These are phyloP conservation scores for Eupsilia transversa DNA, from an alignment of 2,888 invertebrate genomes.

Conservation along the genomic window DNA sequence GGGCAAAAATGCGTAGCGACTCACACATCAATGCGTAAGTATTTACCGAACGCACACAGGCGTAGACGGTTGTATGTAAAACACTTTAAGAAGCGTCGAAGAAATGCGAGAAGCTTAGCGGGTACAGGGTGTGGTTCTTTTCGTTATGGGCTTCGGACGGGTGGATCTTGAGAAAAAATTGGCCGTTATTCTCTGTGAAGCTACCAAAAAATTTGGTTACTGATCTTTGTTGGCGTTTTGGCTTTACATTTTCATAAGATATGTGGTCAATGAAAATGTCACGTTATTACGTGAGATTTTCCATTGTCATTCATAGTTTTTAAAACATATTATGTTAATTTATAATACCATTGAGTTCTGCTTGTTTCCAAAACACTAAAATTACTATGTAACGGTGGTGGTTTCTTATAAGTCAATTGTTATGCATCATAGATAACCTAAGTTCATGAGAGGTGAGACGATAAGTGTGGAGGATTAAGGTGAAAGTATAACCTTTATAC, in stretches of 20 bases:
- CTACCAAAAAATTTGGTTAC: neutral
- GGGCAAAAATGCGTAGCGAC: slow-evolving; percentile 89
- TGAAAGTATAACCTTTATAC: slow-evolving; percentile 14
- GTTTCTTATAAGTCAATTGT: neutral
- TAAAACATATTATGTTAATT: neutral
- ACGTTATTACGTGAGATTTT: neutral
- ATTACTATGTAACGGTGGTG: neutral
- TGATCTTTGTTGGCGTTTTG: neutral
- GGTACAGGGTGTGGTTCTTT: slow-evolving; percentile 81
- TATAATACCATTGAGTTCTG: neutral
- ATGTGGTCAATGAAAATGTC: neutral
- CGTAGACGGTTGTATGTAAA: slow-evolving; percentile 86
- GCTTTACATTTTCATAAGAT: neutral
- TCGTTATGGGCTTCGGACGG: slow-evolving; percentile 25
- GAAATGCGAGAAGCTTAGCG: slow-evolving; percentile 90
- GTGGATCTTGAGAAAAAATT: slow-evolving; percentile 31
- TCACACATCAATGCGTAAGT: slow-evolving; percentile 89
- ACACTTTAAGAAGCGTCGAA: slow-evolving; percentile 91
- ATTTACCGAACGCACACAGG: slow-evolving; percentile 88
- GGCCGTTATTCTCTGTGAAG: neutral
- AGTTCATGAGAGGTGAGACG: slow-evolving; percentile 14
- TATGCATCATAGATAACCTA: slow-evolving; percentile 13
- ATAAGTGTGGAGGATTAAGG: neutral
- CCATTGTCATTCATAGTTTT: neutral
- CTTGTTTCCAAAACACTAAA: neutral